These are phyloP conservation scores for Neria commutata DNA, from an alignment of 2,888 invertebrate species.

Conservation along the genomic window DNA sequence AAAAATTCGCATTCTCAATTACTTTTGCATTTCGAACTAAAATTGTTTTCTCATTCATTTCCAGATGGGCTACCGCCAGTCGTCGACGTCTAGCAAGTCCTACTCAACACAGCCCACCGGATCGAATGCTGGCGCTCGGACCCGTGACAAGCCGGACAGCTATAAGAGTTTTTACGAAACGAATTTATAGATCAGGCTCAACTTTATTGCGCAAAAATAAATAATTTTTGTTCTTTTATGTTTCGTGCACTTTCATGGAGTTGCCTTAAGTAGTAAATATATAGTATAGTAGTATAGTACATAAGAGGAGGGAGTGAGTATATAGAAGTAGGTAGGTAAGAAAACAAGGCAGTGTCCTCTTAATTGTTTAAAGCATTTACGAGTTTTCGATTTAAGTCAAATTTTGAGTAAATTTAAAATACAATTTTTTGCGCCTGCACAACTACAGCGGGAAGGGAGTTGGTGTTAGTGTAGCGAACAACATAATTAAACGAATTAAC, in stretches of 20 bases:
- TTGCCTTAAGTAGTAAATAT: constrained; percentile 3
- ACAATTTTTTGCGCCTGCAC: constrained; percentile 5
- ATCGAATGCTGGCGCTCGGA: constrained; percentile 29
- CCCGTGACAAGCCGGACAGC: constrained; percentile 51
- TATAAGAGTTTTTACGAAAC: constrained; percentile 59
- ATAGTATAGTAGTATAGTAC: constrained; percentile 1
- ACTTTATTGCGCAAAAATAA: constrained; percentile 34
- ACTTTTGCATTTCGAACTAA: too few species aligned
- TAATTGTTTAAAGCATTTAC: too few species aligned
- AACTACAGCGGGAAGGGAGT: not conserved
- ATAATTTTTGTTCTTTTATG: not conserved
- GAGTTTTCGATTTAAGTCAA: too few species aligned
- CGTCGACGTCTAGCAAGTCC: not conserved
- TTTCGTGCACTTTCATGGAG: not conserved
- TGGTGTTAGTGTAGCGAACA: not conserved
- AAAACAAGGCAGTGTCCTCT: too few species aligned
- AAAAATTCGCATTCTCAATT: too few species aligned
- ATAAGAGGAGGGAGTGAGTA: too few species aligned
- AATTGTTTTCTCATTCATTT: not conserved
- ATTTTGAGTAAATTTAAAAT: not conserved
- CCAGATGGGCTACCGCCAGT: not conserved
- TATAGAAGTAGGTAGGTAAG: too few species aligned
- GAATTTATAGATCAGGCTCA: constrained; percentile 50
- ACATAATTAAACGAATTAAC: not conserved
- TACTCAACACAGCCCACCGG: constrained; percentile 26